Evolutionary conservation across 1,140 invertebrate species (phyloP).

Genomic region (Alviniconcha marisindica): DNA sequence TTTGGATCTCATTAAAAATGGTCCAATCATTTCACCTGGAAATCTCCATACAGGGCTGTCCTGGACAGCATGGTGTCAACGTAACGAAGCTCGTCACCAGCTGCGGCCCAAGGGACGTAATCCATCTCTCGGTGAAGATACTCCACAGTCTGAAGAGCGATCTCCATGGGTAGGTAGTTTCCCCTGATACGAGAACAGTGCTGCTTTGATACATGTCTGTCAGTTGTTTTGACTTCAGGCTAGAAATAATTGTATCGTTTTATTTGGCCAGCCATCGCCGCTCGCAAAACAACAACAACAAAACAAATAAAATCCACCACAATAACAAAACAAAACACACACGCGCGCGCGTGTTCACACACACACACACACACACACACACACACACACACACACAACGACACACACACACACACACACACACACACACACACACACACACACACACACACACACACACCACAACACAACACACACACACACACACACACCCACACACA

Average conservation of each 20-base stretch:
- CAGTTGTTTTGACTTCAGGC: too few relatives aligned
- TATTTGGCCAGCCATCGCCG: too few relatives aligned
- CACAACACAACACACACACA: neutral
- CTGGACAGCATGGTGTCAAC: slow-evolving; percentile 79
- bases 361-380: neutral
- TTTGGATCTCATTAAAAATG: too few relatives aligned
- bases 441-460: neutral
- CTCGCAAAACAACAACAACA: neutral
- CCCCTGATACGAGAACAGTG: slow-evolving; percentile 48
- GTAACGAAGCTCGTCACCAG: slow-evolving; percentile 82
- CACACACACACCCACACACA: too few relatives aligned
- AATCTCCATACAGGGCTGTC: slow-evolving; percentile 54
- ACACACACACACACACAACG: neutral
- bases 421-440: neutral
- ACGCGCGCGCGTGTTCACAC: neutral
- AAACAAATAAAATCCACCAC: neutral
- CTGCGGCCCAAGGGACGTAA: slow-evolving; percentile 78
- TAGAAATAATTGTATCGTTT: too few relatives aligned
- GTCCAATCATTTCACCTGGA: slow-evolving; percentile 45
- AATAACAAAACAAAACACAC: neutral
- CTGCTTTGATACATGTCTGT: too few relatives aligned
- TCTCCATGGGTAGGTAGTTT: slow-evolving; percentile 49
- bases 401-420: neutral
- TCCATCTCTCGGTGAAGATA: slow-evolving; percentile 85
- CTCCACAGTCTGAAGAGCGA: slow-evolving; percentile 83